Evolutionary conservation across 2,113 vertebrate genomes (phyloP).

Genomic region (Clarias macrocephalus): DNA sequence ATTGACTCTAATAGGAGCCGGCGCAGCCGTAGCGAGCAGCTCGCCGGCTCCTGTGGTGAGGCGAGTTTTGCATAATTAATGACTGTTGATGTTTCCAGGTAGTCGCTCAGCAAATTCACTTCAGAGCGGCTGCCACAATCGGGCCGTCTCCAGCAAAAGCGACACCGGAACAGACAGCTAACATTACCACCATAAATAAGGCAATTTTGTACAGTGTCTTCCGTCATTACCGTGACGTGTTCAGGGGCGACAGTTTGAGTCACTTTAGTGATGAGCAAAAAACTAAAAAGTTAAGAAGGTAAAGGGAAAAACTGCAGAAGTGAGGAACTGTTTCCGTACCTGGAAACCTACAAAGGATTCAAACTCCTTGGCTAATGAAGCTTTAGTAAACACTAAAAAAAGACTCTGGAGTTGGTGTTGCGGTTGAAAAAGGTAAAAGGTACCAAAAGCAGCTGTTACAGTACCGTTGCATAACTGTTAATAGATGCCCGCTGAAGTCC

Average conservation of each 20-base stretch:
- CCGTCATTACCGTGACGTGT: conserved; percentile 69
- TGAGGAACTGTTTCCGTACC: conserved; percentile 66
- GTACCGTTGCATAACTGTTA: neutral
- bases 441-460: neutral
- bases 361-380: conserved; percentile 63
- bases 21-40: conserved; percentile 64
- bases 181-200: conserved; percentile 77
- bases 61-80: conserved; percentile 82
- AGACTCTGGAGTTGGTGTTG: conserved; percentile 17
- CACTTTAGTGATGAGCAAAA: conserved; percentile 62
- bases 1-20: conserved; percentile 72
- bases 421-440: neutral
- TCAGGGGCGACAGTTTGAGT: conserved; percentile 66
- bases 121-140: conserved; percentile 66
- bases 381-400: conserved; percentile 54
- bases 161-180: conserved; percentile 74
- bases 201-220: conserved; percentile 78
- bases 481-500: neutral
- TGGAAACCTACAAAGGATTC: conserved; percentile 64
- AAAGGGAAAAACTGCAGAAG: conserved; percentile 15
- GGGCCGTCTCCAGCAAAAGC: conserved; percentile 61
- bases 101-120: conserved; percentile 76
- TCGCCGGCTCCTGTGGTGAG: conserved; percentile 65
- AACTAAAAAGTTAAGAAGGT: conserved; percentile 5
- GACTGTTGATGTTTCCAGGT: conserved; percentile 81